phyloP scores from a whole-genome alignment of 2,888 invertebrate species.

The Pilophorus perplexus region DNA sequence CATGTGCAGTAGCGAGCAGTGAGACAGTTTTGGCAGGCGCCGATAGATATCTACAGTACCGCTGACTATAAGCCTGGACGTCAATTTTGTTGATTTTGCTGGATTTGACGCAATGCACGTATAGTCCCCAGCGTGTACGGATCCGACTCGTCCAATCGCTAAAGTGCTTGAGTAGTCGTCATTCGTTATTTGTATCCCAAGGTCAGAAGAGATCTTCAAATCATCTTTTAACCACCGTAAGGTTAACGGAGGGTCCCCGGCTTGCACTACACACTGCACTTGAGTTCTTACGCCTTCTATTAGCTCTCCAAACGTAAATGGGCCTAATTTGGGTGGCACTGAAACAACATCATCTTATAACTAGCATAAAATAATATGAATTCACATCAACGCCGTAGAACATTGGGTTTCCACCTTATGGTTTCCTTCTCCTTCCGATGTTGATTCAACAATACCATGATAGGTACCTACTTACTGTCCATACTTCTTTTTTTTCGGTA shows the following conservation, averaged over 20 bases:
- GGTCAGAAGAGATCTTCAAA: constrained; percentile 52
- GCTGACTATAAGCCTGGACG: constrained; percentile 66
- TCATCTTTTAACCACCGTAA: constrained; percentile 54
- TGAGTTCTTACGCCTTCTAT: constrained; percentile 53
- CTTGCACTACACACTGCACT: constrained; percentile 53
- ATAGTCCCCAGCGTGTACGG: constrained; percentile 67
- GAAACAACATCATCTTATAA: constrained; percentile 45
- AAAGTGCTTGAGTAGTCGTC: constrained; percentile 55
- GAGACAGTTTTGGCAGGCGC: constrained; percentile 42
- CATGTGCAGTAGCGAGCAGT: constrained; percentile 46
- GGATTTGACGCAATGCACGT: constrained; percentile 70
- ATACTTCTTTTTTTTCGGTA: no score
- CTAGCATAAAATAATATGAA: constrained; percentile 19
- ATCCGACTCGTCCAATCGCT: constrained; percentile 67
- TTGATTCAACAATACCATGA: no score
- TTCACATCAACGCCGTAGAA: constrained; percentile 6
- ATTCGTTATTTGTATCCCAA: constrained; percentile 50
- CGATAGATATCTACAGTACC: constrained; percentile 55
- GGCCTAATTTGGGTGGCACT: constrained; percentile 50
- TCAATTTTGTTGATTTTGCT: constrained; percentile 67
- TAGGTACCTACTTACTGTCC: no score
- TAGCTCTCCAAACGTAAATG: constrained; percentile 51
- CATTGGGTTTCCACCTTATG: background rate
- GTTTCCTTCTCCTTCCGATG: no score
- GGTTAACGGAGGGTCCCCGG: constrained; percentile 51